Base-by-base conservation (phyloP, 2,888 invertebrate species). In the Acronicta leporina region DNA sequence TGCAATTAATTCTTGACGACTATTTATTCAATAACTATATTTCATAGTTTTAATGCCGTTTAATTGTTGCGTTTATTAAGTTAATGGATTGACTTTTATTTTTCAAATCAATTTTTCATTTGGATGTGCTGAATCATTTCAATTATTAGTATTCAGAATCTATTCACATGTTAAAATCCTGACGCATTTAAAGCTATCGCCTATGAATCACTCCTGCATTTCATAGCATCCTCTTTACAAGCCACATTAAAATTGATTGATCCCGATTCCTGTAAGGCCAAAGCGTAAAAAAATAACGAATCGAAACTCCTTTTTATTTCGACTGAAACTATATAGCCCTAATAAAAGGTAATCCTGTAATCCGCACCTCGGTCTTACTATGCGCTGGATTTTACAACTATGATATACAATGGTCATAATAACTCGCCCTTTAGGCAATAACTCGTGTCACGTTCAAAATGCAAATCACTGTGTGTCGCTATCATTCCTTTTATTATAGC, bases 1-100 rank as follows among this genome's bases (percentile, higher is more conserved):
- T 89, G 88, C 87, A 87, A 92, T 92, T 88, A 91, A 89, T 90
- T 85, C 81, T 80, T 81, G 78, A 82, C 78, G 74, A 79, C 75
- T 85, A 83, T 85, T 86, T 85, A 85, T 87, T 86, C 79, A 81
- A 84, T 83, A 83, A 83, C 81, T 77, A 80, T 81, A 81, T 81
- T 83, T 84, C 81, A 79, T 73, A 80, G 78, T 68, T 69, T 76
- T 80, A 77, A 81, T 73, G 77, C 68, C 63, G 63, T 68, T 81
- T 77, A 81, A 76, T 77, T 73, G 76, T 68, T 40, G 60, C 72
- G 70, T 81, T 81, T 81, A 81, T 84, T 77, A 64, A 71, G 72
- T 73, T 65, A 69, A 66, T 62, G 51, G 56, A 63, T 63, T 49
- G 54, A 33, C 13, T 35, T 52, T 49, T 70, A 6, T 43, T 43